Conservation (phyloP, 2,797 vertebrate species). For the Halcyon smyrnensis region DNA sequence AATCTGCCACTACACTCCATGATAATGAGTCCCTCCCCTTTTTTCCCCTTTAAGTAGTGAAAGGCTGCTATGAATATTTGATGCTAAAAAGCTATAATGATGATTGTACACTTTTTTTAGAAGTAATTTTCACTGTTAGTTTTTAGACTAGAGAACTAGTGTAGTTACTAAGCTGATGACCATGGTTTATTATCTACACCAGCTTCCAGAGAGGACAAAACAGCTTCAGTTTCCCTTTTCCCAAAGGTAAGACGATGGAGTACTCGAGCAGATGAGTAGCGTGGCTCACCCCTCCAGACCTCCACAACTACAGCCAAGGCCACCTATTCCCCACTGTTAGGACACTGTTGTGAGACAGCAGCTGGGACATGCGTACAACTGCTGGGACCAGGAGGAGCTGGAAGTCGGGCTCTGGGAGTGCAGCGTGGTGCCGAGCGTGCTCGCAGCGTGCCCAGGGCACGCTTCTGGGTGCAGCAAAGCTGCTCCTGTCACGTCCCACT, state of each 20-base stretch:
- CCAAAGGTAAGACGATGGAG: background rate
- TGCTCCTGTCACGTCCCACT: background rate
- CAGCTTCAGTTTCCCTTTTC: background rate
- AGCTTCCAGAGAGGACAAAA: background rate
- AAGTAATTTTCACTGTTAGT: background rate
- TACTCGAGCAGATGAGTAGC: background rate
- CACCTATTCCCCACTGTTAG: background rate
- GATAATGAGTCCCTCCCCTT: background rate
- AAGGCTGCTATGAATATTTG: background rate
- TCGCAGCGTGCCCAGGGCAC: accelerated
- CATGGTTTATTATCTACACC: background rate
- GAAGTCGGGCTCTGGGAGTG: accelerated
- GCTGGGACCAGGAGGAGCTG: background rate
- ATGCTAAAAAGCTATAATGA: background rate
- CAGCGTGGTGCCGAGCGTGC: accelerated
- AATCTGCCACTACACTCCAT: background rate
- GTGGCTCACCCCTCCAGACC: background rate
- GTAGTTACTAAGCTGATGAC: background rate
- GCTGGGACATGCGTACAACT: accelerated
- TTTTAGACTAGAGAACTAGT: background rate
- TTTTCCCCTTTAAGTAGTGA: background rate
- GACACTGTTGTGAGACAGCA: background rate
- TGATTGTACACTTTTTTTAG: background rate
- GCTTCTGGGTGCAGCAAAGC: background rate
- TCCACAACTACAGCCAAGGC: background rate